A percentile compares a stretch with the other conserved stretches of the same genome.
Evolutionary conservation across 2,888 invertebrate genomes (phyloP).

Genomic region (Drosophila quinaria): DNA sequence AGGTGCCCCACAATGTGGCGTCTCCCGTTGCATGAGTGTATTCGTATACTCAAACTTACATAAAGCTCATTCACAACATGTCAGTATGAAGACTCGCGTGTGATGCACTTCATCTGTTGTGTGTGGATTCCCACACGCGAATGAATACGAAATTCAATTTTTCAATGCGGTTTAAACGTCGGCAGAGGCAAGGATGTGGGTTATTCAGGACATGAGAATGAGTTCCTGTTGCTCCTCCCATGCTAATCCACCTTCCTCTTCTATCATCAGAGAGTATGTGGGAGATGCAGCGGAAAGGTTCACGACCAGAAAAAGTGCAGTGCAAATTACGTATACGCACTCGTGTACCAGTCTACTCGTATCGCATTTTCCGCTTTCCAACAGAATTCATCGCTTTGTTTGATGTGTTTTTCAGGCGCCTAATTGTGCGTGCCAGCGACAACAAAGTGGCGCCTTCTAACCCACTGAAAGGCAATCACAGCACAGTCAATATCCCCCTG

Average conservation of each 20-base stretch:
- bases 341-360: constrained; percentile 12
- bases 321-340: constrained; percentile 36
- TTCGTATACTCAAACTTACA: background rate
- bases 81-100: constrained; percentile 3
- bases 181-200: background rate
- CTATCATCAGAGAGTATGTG: background rate
- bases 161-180: constrained; percentile 7
- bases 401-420: constrained; percentile 51
- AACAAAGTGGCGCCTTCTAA: constrained; percentile 35
- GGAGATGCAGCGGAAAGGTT: background rate
- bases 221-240: background rate
- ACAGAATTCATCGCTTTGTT: constrained; percentile 24
- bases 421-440: constrained; percentile 67
- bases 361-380: constrained; percentile 19
- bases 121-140: constrained; percentile 9
- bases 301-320: background rate
- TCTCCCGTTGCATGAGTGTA: background rate
- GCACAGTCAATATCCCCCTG: background rate
- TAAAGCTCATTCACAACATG: constrained; percentile 11
- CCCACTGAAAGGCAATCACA: constrained; percentile 15
- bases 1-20: constrained; percentile 10
- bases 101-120: constrained; percentile 42
- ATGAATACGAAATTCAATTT: constrained; percentile 32
- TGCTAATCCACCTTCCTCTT: background rate
- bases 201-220: constrained; percentile 1